Conservation (phyloP, 1,140 invertebrate species). For the Cataglyphis hispanica region DNA sequence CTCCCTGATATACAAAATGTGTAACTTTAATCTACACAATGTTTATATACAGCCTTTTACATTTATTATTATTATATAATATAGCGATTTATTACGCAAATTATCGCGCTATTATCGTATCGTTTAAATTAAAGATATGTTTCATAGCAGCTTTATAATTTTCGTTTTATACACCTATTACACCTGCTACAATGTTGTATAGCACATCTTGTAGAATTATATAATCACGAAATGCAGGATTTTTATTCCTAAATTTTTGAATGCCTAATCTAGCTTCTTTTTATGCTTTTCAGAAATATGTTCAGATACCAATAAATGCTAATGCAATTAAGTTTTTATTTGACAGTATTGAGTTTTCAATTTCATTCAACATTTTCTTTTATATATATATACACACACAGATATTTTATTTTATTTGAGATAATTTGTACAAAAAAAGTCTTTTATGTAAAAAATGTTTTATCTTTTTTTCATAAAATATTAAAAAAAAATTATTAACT, state of each 20-base stretch:
- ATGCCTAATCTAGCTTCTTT: constrained; percentile 34
- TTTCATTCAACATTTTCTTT: neutral
- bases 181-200: constrained; percentile 33
- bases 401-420: neutral
- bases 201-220: constrained; percentile 33
- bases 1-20: neutral
- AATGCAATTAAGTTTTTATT: neutral
- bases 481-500: neutral
- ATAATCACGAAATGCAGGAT: constrained; percentile 36
- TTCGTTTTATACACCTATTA: constrained; percentile 14
- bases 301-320: neutral
- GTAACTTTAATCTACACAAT: neutral
- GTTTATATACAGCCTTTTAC: neutral
- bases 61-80: neutral
- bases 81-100: constrained; percentile 12
- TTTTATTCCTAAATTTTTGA: constrained; percentile 57
- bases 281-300: neutral
- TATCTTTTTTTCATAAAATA: neutral
- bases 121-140: constrained; percentile 18
- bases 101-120: constrained; percentile 14
- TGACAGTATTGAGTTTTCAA: neutral
- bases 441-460: neutral
- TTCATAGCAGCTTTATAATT: constrained; percentile 1
- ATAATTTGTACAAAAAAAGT: constrained; percentile 5
- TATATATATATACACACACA: neutral